These are phyloP conservation scores for Acheta domesticus DNA, from an alignment of 2,888 invertebrate species.

Conservation along the genomic window DNA sequence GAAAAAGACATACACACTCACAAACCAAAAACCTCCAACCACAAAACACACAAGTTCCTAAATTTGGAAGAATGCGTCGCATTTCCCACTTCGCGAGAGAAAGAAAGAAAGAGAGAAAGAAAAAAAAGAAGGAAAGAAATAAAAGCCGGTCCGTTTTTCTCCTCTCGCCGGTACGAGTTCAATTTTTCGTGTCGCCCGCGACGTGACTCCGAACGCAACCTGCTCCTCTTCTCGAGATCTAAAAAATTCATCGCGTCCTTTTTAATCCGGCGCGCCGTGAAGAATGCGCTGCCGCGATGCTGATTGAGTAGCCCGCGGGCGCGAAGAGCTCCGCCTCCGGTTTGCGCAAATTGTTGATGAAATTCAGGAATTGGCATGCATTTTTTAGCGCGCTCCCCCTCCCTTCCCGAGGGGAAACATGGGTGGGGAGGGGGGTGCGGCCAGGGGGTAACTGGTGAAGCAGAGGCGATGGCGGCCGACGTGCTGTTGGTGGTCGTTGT, in stretches of 20 bases:
- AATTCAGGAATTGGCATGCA: slow-evolving; percentile 1
- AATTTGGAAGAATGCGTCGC: neutral
- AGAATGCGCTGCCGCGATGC: neutral
- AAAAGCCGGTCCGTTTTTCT: too few species aligned
- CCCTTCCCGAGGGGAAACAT: neutral
- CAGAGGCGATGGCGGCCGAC: too few species aligned
- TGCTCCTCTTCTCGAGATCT: neutral
- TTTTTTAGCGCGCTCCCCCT: neutral
- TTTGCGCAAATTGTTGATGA: slow-evolving; percentile 18
- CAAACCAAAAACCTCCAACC: too few species aligned
- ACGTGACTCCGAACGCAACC: slow-evolving; percentile 1
- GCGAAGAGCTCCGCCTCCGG: neutral
- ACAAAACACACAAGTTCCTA: neutral
- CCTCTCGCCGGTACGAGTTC: neutral
- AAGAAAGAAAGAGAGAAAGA: too few species aligned
- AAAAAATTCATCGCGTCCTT: slow-evolving; percentile 2
- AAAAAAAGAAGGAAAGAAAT: too few species aligned
- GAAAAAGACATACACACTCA: too few species aligned
- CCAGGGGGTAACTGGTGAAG: too few species aligned
- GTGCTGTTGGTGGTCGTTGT: too few species aligned
- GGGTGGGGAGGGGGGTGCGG: too few species aligned
- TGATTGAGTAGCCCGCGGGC: neutral
- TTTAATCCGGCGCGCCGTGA: neutral
- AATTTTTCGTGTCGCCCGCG: neutral
- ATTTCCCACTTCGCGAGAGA: too few species aligned